Conservation (phyloP, 2,113 vertebrate genomes). For the Daphoenositta chrysoptera region DNA sequence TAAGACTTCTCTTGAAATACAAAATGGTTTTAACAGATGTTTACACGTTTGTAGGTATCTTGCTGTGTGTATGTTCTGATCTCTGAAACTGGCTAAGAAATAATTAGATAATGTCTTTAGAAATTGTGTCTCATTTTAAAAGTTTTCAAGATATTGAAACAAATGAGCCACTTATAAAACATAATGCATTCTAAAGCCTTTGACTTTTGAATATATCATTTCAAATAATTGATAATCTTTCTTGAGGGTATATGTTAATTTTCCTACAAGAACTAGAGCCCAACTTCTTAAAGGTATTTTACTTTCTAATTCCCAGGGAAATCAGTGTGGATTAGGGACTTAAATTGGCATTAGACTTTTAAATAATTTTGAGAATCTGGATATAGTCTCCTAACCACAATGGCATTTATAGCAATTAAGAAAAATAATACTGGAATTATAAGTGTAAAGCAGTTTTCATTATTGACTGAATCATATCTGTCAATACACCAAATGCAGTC, state of each 20-base stretch:
- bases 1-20: neutral
- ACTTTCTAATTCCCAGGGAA: slow-evolving; percentile 29
- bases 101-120: neutral
- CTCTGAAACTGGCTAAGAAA: neutral
- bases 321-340: slow-evolving; percentile 41
- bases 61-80: neutral
- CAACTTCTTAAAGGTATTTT: slow-evolving; percentile 30
- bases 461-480: neutral
- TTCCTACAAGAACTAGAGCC: neutral
- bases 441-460: neutral
- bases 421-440: neutral
- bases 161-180: slow-evolving; percentile 4
- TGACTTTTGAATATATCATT: neutral
- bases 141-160: neutral
- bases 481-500: neutral
- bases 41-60: neutral
- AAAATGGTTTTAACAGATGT: neutral
- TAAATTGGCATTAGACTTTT: slow-evolving; percentile 40
- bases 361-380: slow-evolving; percentile 31
- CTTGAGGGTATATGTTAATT: slow-evolving; percentile 47
- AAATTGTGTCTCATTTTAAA: neutral
- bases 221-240: slow-evolving; percentile 43
- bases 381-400: neutral
- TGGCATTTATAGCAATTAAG: slow-evolving; percentile 9
- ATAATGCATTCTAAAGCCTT: neutral